These are phyloP conservation scores for Agonopterix arenella DNA, from an alignment of 2,888 invertebrate genomes.

Conservation along the genomic window DNA sequence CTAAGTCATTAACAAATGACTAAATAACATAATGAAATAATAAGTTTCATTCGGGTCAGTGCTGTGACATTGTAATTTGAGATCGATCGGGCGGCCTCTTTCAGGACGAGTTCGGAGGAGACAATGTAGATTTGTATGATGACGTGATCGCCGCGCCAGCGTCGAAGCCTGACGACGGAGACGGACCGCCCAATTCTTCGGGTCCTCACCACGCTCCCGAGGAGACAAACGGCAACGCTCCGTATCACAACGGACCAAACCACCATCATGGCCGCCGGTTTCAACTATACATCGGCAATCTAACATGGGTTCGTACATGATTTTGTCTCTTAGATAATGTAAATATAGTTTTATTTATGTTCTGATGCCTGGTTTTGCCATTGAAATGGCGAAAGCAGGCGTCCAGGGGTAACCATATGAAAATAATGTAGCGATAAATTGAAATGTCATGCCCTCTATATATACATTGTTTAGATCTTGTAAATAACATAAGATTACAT, in stretches of 20 bases:
- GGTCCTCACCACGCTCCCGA: constrained; percentile 74
- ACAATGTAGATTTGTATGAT: constrained; percentile 95
- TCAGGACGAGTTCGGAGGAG: constrained; percentile 89
- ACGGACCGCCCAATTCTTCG: constrained; percentile 75
- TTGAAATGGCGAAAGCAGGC: constrained; percentile 22
- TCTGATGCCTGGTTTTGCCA: constrained; percentile 35
- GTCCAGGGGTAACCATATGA: constrained; percentile 22
- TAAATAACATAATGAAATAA: neutral
- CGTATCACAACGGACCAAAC: constrained; percentile 84
- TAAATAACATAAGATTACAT: no score
- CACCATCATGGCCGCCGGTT: constrained; percentile 88
- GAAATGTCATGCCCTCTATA: no score
- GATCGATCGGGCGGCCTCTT: constrained; percentile 33
- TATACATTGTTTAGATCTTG: no score
- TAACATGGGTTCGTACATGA: constrained; percentile 93
- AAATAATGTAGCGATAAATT: neutral
- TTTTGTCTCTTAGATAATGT: constrained; percentile 58
- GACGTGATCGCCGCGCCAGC: constrained; percentile 93
- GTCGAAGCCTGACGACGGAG: constrained; percentile 76
- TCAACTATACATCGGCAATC: constrained; percentile 97
- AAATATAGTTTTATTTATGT: constrained; percentile 43
- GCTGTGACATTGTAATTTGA: constrained; percentile 1
- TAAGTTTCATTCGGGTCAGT: neutral
- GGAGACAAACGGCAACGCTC: constrained; percentile 81
- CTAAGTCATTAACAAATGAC: constrained; percentile 23